Evolutionary conservation across 2,888 invertebrate genomes (phyloP).

Genomic region (Athalia cordata): DNA sequence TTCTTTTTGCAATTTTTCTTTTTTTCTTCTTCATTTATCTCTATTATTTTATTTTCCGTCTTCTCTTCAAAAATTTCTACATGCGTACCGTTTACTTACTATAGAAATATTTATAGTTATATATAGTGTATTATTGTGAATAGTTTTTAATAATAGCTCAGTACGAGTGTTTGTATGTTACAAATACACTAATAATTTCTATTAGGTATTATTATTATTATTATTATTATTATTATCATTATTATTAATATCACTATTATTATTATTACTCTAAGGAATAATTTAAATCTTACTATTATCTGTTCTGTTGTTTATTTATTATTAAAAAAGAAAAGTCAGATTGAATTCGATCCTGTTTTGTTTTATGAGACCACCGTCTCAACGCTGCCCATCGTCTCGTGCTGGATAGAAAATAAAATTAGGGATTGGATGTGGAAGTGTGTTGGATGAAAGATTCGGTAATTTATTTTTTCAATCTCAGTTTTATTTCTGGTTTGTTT

Average conservation of each 20-base stretch:
- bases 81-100: neutral
- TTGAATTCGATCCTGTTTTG: neutral
- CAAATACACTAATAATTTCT: constrained; percentile 6
- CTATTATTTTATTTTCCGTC: neutral
- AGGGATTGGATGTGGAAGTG: too few relatives aligned
- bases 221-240: neutral
- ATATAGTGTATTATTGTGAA: constrained; percentile 28
- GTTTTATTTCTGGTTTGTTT: neutral
- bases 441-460: too few relatives aligned
- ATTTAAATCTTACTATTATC: constrained; percentile 36
- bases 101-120: constrained; percentile 8
- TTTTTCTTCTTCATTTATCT: neutral
- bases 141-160: constrained; percentile 20
- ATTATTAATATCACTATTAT: constrained; percentile 10
- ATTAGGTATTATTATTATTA: neutral
- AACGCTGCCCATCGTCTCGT: too few relatives aligned
- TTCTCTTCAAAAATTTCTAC: constrained; percentile 2
- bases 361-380: too few relatives aligned
- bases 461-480: neutral
- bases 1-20: neutral
- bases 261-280: constrained; percentile 20
- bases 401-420: too few relatives aligned
- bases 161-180: constrained; percentile 29
- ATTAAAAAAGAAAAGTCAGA: constrained; percentile 35
- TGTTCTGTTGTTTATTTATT: constrained; percentile 37